Conservation (phyloP, 2,113 vertebrate genomes). For the Thermophis baileyi region DNA sequence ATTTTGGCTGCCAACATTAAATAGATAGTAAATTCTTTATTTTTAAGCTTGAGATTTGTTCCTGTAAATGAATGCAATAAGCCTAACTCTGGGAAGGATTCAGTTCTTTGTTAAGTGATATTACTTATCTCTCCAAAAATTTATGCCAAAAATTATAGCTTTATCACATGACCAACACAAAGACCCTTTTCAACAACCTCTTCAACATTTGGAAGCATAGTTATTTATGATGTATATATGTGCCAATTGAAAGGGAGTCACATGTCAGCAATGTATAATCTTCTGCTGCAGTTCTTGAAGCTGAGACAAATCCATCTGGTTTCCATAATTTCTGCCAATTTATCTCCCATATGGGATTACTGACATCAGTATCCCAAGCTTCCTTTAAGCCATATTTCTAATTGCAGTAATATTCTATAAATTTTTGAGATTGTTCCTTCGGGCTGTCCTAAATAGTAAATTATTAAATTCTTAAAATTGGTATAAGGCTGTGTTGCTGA, state of each 20-base stretch:
- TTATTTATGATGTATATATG: background rate
- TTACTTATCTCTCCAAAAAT: background rate
- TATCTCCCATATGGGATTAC: background rate
- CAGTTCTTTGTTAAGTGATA: background rate
- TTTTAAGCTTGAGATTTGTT: background rate
- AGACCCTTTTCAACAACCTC: background rate
- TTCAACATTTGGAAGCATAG: background rate
- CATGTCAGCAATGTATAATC: background rate
- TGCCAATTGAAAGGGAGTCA: background rate
- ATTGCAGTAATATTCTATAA: background rate
- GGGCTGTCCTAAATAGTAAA: background rate
- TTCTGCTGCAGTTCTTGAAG: background rate
- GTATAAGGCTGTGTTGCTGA: background rate
- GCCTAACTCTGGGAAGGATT: background rate
- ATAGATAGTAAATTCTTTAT: background rate
- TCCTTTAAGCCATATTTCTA: background rate
- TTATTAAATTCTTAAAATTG: background rate
- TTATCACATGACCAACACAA: background rate
- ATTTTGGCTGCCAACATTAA: background rate
- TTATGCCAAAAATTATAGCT: background rate
- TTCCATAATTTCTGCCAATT: background rate
- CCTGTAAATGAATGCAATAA: background rate
- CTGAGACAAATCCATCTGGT: background rate
- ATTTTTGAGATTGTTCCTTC: background rate
- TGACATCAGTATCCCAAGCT: background rate